These are phyloP conservation scores for Dasyurus viverrinus DNA, from an alignment of 2,113 vertebrate species.

Conservation along the genomic window DNA sequence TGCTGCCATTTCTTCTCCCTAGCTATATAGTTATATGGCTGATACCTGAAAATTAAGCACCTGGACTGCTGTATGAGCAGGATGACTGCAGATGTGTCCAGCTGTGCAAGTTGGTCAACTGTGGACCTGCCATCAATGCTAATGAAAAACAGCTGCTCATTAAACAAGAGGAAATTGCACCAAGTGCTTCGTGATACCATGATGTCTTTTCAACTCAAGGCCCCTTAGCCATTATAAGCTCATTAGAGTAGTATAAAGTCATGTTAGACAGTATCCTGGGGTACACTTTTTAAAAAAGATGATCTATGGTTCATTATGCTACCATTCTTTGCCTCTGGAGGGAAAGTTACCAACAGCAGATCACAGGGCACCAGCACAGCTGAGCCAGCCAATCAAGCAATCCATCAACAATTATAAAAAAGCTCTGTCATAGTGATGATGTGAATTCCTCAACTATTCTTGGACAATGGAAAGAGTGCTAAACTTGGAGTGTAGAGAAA, in stretches of 20 bases:
- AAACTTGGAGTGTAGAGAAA: background rate
- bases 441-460: background rate
- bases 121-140: background rate
- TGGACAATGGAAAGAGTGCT: background rate
- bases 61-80: background rate
- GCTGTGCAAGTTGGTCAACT: background rate
- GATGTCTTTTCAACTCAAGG: background rate
- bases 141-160: background rate
- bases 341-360: background rate
- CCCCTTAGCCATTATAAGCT: background rate
- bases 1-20: background rate
- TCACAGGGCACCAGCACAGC: background rate
- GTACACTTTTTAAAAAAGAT: background rate
- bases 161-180: background rate
- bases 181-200: background rate
- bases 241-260: background rate
- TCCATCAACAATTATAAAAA: background rate
- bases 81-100: background rate
- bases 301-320: background rate
- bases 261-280: background rate
- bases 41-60: background rate
- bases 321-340: background rate
- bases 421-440: background rate
- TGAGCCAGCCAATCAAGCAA: background rate
- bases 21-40: background rate